Evolutionary conservation across 1,140 invertebrate genomes (phyloP), one percentile per base, ranked within the genome.

Genomic region (Drosophila aff.): DNA sequence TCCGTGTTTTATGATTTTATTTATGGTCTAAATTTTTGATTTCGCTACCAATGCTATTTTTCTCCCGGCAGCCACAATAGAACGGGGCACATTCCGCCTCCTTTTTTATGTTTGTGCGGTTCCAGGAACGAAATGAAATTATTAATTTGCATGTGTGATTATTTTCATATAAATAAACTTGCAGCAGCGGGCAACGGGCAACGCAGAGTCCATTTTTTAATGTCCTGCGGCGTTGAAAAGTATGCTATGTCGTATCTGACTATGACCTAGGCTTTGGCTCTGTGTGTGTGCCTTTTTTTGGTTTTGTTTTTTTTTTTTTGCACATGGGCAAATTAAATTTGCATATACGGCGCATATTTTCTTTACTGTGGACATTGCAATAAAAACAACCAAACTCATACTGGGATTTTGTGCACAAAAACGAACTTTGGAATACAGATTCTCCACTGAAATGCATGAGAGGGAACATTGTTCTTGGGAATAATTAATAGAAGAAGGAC

Each of bases 131-230:
- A 66, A 86, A 83, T 90, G 66, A 89, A 89, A 84, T 89, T 89
- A 89, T 89, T 89, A 84, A 89, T 89, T 89, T 89, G 81, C 84
- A 89, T 89, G 84, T 90, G 85, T 81, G 85, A 87, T 87, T 87
- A 89, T 89, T 87, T 87, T 89, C 82, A 81, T 87, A 83, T 78
- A 87, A 84, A 89, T 78, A 81, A 61, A 57, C 61, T 49, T 44
- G 59, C 43, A 55, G 5, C 15, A 8, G 31, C 33, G 40, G 57
- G 26, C 8, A 31, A 47, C 44, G 40, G 57, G 28, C 11, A 38
- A 44, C 16, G 16, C 16, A 46, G 31, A 80, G 65, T 81, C 21
- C 65, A 78, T 84, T 87, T 83, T 83, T 71, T 78, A 66, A 74
- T 84, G 74, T 67, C 84, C 78, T 52, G 41, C 64, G 81, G 84